Evolutionary conservation across 2,888 invertebrate species (phyloP).

Genomic region (Cremastinae sp.): DNA sequence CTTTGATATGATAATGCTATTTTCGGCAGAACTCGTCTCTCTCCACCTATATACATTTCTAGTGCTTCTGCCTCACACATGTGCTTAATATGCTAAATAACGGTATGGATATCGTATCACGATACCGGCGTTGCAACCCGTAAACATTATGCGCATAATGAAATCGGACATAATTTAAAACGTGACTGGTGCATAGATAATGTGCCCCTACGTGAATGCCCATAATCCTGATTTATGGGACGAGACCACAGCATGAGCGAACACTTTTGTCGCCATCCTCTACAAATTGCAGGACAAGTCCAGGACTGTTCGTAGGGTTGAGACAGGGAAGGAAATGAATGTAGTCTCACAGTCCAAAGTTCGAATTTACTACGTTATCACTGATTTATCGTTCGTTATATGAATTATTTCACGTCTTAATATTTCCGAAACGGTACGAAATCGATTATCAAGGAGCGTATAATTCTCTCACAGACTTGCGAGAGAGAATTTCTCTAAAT

Average conservation of each 20-base stretch:
- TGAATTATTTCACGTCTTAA: too few relatives aligned
- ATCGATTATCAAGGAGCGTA: too few relatives aligned
- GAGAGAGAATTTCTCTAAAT: too few relatives aligned
- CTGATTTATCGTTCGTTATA: too few relatives aligned
- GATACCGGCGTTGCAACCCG: neutral
- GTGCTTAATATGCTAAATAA: constrained; percentile 12
- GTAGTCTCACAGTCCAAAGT: too few relatives aligned
- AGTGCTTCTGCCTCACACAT: constrained; percentile 9
- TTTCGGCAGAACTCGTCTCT: constrained; percentile 27
- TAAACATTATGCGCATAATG: constrained; percentile 43
- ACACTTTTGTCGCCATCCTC: constrained; percentile 8
- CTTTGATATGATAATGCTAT: constrained; percentile 29
- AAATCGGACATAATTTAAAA: constrained; percentile 53
- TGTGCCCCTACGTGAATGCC: constrained; percentile 26
- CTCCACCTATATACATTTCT: constrained; percentile 3
- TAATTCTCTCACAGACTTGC: too few relatives aligned
- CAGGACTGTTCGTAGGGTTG: constrained; percentile 16
- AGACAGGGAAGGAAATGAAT: too few relatives aligned
- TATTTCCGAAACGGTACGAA: too few relatives aligned
- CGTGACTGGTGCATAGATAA: constrained; percentile 29
- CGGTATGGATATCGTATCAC: constrained; percentile 7
- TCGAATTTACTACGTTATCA: too few relatives aligned
- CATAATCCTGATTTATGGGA: constrained; percentile 51
- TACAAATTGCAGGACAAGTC: neutral
- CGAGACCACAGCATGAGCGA: constrained; percentile 17